A percentile compares a stretch with the other conserved stretches of the same genome.
Evolutionary conservation across 2,113 vertebrate species (phyloP).

Genomic region (Xyliphius kryptos): DNA sequence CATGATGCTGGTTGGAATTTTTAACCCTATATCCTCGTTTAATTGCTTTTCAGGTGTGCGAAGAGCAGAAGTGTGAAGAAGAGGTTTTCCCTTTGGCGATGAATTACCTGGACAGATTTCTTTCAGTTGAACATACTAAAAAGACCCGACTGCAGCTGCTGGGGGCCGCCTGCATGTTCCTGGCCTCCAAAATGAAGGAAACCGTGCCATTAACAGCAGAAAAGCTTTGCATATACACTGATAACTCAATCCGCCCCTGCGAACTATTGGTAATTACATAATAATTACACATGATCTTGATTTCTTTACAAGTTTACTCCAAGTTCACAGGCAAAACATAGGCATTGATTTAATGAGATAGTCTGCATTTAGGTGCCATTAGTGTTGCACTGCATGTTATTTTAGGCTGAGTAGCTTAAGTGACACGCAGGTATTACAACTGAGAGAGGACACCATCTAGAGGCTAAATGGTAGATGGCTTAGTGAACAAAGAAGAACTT

Average conservation of each 20-base stretch:
- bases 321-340: too few species aligned
- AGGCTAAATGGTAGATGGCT: conserved; percentile 23
- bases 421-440: not conserved
- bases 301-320: conserved; percentile 68
- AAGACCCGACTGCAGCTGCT: conserved; percentile 89
- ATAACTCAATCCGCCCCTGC: conserved; percentile 86
- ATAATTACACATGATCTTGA: too few species aligned
- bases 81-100: conserved; percentile 95
- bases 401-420: conserved; percentile 31
- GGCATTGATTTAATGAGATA: too few species aligned
- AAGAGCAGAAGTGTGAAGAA: conserved; percentile 97
- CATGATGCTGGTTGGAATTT: not conserved
- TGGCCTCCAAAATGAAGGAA: conserved; percentile 98
- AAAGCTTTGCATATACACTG: conserved; percentile 94
- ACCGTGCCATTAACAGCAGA: conserved; percentile 92
- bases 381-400: not conserved
- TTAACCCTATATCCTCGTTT: not conserved
- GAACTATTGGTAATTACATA: conserved; percentile 97
- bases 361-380: not conserved
- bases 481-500: not conserved
- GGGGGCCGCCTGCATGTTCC: conserved; percentile 94
- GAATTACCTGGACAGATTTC: conserved; percentile 97
- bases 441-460: conserved; percentile 44
- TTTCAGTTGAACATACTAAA: conserved; percentile 86
- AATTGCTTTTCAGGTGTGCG: conserved; percentile 76